A percentile compares a stretch with the other conserved stretches of the same genome.
Conservation (phyloP, 2,113 vertebrate species). For the Odocoileus hemionus region DNA sequence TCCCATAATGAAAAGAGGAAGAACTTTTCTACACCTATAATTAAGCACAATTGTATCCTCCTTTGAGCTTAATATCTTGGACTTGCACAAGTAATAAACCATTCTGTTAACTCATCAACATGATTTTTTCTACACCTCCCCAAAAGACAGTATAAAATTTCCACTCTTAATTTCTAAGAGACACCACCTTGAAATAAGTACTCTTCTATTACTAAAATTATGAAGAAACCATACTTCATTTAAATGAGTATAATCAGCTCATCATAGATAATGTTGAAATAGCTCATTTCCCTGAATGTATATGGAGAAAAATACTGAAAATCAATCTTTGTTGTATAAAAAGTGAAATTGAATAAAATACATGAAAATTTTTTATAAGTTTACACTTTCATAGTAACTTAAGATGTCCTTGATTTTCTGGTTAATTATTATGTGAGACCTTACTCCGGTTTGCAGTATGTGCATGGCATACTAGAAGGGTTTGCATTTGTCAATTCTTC, state of each 20-base stretch:
- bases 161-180: background rate
- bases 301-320: background rate
- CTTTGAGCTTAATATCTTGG: background rate
- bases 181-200: background rate
- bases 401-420: background rate
- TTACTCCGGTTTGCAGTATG: background rate
- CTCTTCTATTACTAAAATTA: background rate
- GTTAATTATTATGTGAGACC: background rate
- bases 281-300: background rate
- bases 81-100: background rate
- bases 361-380: background rate
- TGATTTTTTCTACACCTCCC: background rate
- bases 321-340: background rate
- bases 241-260: background rate
- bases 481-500: background rate
- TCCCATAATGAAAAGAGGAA: background rate
- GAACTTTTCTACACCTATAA: background rate
- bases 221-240: background rate
- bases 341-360: background rate
- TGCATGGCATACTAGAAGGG: background rate
- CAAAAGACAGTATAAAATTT: background rate
- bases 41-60: background rate
- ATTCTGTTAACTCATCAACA: background rate
- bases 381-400: background rate
- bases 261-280: background rate